phyloP scores from a whole-genome alignment of 2,113 vertebrate species.

The Piprites chloris region DNA sequence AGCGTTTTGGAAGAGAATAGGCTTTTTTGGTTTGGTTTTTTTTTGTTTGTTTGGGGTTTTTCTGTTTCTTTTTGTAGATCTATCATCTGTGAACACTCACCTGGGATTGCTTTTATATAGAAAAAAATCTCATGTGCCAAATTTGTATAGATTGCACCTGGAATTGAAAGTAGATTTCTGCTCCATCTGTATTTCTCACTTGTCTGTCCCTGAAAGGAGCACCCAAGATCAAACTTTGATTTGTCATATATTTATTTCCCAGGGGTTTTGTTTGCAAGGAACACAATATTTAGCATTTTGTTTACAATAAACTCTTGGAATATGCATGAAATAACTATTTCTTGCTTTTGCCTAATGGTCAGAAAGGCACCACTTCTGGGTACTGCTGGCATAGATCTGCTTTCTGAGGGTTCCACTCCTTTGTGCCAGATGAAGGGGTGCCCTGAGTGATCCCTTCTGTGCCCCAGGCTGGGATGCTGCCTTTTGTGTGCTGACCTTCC shows the following conservation, averaged over 20 bases:
- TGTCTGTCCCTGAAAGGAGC: neutral
- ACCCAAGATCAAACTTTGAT: neutral
- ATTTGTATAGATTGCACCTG: neutral
- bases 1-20: slow-evolving; percentile 41
- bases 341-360: neutral
- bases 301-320: neutral
- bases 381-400: neutral
- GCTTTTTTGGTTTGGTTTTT: neutral
- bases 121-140: neutral
- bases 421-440: neutral
- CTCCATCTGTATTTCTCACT: neutral
- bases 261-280: neutral
- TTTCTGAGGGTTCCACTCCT: neutral
- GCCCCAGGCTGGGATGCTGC: neutral
- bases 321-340: neutral
- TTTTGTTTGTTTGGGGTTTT: no score
- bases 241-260: neutral
- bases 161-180: neutral
- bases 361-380: neutral
- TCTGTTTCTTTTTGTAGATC: neutral
- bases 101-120: slow-evolving; percentile 12
- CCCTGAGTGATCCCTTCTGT: neutral
- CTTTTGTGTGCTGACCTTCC: neutral
- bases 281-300: neutral
- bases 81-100: neutral